Percentiles rank a stretch among this genome's conserved stretches.
These are phyloP conservation scores for Eurosta solidaginis DNA, from an alignment of 1,140 invertebrate genomes.

Conservation along the genomic window DNA sequence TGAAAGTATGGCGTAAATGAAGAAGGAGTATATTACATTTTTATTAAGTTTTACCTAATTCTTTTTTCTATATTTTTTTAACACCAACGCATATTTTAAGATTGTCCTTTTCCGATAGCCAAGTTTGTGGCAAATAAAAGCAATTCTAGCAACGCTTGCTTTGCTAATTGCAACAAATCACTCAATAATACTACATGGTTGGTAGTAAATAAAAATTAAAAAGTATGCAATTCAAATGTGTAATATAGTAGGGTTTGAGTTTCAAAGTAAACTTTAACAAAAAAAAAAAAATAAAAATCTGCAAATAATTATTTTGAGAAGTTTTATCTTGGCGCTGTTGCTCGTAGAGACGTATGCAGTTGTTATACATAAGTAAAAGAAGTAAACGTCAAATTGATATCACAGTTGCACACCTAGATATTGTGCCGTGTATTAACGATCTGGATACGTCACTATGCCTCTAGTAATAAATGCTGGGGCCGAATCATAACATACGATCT, in stretches of 20 bases:
- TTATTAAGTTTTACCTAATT: neutral
- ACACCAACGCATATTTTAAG: neutral
- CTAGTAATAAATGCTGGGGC: too few relatives aligned
- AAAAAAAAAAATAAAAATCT: too few relatives aligned
- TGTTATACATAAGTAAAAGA: too few relatives aligned
- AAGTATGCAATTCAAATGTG: neutral
- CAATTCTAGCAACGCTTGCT: neutral
- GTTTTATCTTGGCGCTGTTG: too few relatives aligned
- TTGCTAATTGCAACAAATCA: constrained; percentile 22
- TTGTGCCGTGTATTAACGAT: too few relatives aligned
- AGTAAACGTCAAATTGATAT: too few relatives aligned
- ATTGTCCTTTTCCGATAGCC: neutral
- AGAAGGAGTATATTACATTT: neutral
- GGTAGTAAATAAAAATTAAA: neutral
- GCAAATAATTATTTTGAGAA: too few relatives aligned
- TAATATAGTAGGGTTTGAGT: neutral
- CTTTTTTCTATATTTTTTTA: neutral
- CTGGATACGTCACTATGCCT: too few relatives aligned
- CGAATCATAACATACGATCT: too few relatives aligned
- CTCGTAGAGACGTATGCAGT: too few relatives aligned
- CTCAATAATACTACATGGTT: neutral
- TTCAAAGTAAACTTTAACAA: too few relatives aligned
- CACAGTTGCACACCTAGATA: too few relatives aligned
- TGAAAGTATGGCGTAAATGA: neutral
- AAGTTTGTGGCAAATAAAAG: constrained; percentile 16